These are phyloP conservation scores for Eumaeus atala DNA, from an alignment of 1,140 invertebrate species.

Conservation along the genomic window DNA sequence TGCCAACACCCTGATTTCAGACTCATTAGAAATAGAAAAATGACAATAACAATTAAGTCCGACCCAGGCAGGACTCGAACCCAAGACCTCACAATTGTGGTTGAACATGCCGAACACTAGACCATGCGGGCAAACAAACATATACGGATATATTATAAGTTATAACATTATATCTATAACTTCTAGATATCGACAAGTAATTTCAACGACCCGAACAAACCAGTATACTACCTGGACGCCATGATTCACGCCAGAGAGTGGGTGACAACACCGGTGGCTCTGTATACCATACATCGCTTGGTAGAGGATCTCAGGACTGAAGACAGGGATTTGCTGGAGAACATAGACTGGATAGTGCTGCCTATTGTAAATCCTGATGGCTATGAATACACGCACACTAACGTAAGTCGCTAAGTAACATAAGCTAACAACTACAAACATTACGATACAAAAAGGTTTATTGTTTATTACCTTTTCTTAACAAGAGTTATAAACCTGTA, in stretches of 20 bases:
- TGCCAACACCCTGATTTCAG: no score
- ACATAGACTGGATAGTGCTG: constrained; percentile 70
- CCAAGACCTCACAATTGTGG: no score
- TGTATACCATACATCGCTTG: constrained; percentile 77
- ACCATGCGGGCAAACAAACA: no score
- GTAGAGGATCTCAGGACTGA: constrained; percentile 69
- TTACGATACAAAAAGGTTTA: no score
- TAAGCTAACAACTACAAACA: no score
- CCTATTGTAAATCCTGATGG: constrained; percentile 78
- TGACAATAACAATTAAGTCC: no score
- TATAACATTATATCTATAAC: not conserved
- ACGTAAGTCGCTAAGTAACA: constrained; percentile 32
- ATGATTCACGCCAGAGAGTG: constrained; percentile 82
- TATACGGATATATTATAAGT: no score
- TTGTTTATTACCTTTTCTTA: no score
- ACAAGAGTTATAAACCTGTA: no score
- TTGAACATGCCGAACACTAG: no score
- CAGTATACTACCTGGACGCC: constrained; percentile 69
- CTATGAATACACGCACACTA: constrained; percentile 68
- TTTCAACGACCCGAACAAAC: constrained; percentile 43
- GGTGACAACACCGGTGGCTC: constrained; percentile 78
- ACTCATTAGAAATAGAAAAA: no score
- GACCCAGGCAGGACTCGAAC: no score
- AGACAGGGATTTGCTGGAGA: constrained; percentile 44
- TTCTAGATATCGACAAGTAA: constrained; percentile 51